Conservation (phyloP, 2,113 vertebrate genomes). For the Stegastes partitus region DNA sequence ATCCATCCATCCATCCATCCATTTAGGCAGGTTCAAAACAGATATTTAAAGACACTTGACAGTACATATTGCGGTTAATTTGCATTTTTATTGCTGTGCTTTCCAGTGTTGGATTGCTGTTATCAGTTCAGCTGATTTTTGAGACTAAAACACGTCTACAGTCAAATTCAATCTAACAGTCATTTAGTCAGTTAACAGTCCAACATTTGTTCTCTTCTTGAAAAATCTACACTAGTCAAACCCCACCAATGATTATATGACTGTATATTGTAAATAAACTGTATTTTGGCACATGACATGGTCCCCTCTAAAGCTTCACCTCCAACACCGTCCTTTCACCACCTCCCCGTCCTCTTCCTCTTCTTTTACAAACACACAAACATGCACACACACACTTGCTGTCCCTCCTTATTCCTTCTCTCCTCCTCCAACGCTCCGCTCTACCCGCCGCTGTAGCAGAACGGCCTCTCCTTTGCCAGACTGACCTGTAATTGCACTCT, state of each 20-base stretch:
- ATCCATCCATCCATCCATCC: no score
- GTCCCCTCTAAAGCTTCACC: background rate
- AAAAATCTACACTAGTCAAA: background rate
- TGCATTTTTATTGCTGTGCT: no score
- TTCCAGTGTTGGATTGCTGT: no score
- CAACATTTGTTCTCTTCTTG: no score
- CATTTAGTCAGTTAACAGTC: no score
- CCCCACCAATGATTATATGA: background rate
- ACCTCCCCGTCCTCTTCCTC: background rate
- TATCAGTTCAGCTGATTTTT: no score
- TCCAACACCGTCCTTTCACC: background rate
- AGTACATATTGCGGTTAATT: no score
- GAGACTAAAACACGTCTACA: no score
- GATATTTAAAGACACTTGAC: no score
- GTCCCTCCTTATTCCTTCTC: conserved; percentile 37
- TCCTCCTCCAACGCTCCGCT: conserved; percentile 30
- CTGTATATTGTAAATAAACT: background rate
- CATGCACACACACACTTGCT: conserved; percentile 1
- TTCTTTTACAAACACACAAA: background rate
- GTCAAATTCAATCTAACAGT: no score
- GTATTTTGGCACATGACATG: background rate
- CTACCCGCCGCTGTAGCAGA: conserved; percentile 34
- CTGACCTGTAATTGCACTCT: conserved; percentile 66
- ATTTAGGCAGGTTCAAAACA: no score
- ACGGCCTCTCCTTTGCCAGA: conserved; percentile 46